Evolutionary conservation across 2,113 vertebrate species (phyloP), one percentile per base, ranked within the genome.

Genomic region (Cinclus mexicanus): DNA sequence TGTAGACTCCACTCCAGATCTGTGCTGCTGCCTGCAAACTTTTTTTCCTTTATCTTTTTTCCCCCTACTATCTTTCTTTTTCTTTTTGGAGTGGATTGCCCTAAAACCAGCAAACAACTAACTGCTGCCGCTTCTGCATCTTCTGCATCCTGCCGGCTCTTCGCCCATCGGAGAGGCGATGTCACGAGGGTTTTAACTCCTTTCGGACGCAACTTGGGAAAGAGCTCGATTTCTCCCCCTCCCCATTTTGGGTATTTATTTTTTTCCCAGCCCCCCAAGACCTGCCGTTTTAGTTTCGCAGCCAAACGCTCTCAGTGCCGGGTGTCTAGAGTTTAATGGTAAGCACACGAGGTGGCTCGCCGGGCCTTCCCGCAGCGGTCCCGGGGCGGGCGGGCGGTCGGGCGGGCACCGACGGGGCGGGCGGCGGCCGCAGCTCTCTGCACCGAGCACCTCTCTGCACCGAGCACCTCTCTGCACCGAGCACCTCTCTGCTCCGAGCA

Each of bases 1-100:
- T 63, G 37, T 83, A 94, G 95, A 82, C 90, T 95, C 92, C 96
- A 47, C 92, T 93, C 94, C 87, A 94, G 82, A 97, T 96, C 91
- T 61, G 97, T 64, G 93, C 87, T 79, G 78, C 80, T 91, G 67
- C 91, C 94, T 92, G 63, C 93, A 98, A 98, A 98, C 97, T 98
- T 98, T 98, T 95, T 95, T 87, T 57, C 9, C 8, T 65, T 93
- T n/a, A 7, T 33, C 1, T 23, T 67, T 69, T 39, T 61, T 31
- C 0, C 1, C 13, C 7, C 21, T 50, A 39, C n/a, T n/a, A 20
- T 18, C 12, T n/a, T 7, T 55, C 11, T 68, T 33, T 90, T 59
- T 87, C 10, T 80, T 93, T 72, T 83, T 82, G 57, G 72, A 91
- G 90, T 55, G 83, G 89, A 91, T 92, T 93, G 49, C 75, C 72